phyloP scores from a whole-genome alignment of 2,888 invertebrate species.

The Liopterus haemorrhoidalis region DNA sequence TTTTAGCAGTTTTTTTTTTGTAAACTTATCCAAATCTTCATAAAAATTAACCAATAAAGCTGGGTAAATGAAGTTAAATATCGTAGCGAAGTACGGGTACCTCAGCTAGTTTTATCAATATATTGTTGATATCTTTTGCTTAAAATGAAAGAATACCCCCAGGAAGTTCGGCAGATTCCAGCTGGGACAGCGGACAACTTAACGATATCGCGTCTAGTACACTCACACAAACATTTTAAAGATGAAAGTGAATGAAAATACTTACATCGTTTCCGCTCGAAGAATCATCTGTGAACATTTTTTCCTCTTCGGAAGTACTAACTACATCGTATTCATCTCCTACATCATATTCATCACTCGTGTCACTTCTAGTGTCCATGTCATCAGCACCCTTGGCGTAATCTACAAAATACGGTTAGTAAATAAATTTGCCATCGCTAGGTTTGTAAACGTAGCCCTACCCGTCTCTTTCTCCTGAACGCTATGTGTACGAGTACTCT shows the following conservation, averaged over 20 bases:
- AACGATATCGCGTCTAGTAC: conserved; percentile 5
- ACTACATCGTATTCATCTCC: conserved; percentile 39
- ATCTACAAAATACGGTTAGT: conserved; percentile 40
- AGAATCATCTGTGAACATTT: conserved; percentile 42
- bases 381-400: conserved; percentile 43
- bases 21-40: too few relatives aligned
- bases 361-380: conserved; percentile 38
- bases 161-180: too few relatives aligned
- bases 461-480: conserved; percentile 63
- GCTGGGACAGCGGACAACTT: too few relatives aligned
- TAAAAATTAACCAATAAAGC: too few relatives aligned
- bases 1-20: too few relatives aligned
- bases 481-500: conserved; percentile 58
- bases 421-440: conserved; percentile 5
- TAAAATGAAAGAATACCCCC: too few relatives aligned
- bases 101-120: too few relatives aligned
- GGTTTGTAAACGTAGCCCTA: conserved; percentile 39
- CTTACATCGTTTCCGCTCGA: conserved; percentile 52
- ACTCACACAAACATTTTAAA: too few relatives aligned
- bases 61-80: too few relatives aligned
- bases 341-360: conserved; percentile 33
- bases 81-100: too few relatives aligned
- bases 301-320: conserved; percentile 12
- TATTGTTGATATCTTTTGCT: too few relatives aligned
- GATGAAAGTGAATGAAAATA: conserved; percentile 9